Conservation (phyloP, 1,140 invertebrate species). For the Spodoptera litura region DNA sequence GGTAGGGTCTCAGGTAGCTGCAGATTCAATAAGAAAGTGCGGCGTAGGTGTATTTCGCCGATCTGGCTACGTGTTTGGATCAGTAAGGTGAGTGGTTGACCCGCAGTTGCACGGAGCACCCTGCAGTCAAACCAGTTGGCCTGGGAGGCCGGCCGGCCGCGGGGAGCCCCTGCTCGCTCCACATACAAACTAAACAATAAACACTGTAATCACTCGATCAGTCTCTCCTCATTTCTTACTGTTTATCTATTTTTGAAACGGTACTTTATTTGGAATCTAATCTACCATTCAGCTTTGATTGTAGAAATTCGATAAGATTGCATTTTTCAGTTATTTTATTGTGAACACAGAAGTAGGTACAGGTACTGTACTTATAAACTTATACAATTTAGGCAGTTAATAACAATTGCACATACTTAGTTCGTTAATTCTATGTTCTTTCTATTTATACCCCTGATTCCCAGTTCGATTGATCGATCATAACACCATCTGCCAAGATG, state of each 20-base stretch:
- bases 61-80: constrained; percentile 70
- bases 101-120: constrained; percentile 69
- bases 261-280: too few relatives aligned
- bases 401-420: too few relatives aligned
- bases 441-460: too few relatives aligned
- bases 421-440: too few relatives aligned
- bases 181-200: constrained; percentile 48
- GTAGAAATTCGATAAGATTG: too few relatives aligned
- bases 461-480: too few relatives aligned
- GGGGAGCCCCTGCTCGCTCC: constrained; percentile 25
- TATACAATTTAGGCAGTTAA: too few relatives aligned
- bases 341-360: too few relatives aligned
- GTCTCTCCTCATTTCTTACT: neutral
- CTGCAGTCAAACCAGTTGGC: constrained; percentile 72
- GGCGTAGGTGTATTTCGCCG: constrained; percentile 66
- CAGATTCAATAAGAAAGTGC: constrained; percentile 71
- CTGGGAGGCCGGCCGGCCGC: constrained; percentile 45
- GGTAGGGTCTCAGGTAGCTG: constrained; percentile 62
- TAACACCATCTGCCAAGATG: too few relatives aligned
- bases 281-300: too few relatives aligned
- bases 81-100: constrained; percentile 74
- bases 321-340: too few relatives aligned
- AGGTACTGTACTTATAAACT: too few relatives aligned
- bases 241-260: neutral
- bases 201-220: constrained; percentile 21